Percentiles rank a stretch among this genome's conserved stretches.
Conservation (phyloP, 2,113 vertebrate genomes). For the Dolichotis patagonum region DNA sequence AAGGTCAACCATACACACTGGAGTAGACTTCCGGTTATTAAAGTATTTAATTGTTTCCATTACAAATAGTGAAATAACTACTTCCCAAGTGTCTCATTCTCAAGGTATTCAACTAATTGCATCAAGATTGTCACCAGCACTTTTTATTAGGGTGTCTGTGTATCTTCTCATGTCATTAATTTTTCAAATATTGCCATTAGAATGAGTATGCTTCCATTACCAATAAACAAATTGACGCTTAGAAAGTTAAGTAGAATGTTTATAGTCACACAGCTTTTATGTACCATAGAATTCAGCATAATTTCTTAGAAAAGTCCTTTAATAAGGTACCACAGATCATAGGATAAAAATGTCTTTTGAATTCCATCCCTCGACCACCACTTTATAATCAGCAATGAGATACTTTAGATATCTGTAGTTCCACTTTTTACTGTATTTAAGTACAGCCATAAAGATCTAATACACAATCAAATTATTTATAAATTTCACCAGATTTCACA, state of each 20-base stretch:
- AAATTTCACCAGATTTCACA: constrained; percentile 39
- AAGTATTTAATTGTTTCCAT: neutral
- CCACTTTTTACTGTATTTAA: neutral
- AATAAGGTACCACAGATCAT: neutral
- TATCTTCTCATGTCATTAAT: neutral
- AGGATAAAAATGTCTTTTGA: neutral
- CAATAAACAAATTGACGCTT: neutral
- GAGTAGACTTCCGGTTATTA: no score
- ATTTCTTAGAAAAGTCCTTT: neutral
- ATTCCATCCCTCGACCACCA: rapidly evolving
- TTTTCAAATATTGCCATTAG: neutral
- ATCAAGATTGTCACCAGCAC: rapidly evolving
- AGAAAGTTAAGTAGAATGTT: neutral
- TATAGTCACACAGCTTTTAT: neutral
- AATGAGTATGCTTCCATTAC: neutral
- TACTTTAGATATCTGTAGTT: neutral
- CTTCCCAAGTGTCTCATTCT: neutral
- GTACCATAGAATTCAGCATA: neutral
- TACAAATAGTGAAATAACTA: neutral
- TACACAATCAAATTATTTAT: constrained; percentile 46
- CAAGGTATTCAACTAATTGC: rapidly evolving
- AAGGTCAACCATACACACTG: neutral
- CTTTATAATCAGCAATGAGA: neutral
- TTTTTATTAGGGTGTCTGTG: neutral
- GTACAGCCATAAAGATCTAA: constrained; percentile 39